Conservation (phyloP, 2,113 vertebrate species). For the Marmota monax region DNA sequence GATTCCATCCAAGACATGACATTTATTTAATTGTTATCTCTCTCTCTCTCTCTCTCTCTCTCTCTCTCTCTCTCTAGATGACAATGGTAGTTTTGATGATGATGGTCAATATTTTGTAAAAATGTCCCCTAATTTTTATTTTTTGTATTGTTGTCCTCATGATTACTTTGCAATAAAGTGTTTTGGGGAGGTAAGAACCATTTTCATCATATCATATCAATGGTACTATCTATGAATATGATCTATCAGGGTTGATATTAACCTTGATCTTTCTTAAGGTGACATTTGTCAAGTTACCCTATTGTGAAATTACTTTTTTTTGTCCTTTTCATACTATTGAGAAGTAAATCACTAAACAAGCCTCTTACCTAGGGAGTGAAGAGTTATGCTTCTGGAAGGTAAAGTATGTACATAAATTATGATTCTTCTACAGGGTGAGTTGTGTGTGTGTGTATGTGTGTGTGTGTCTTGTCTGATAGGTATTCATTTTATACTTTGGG, state of each 20-base stretch:
- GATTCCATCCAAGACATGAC: not conserved
- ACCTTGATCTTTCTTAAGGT: not conserved
- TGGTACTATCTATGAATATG: not conserved
- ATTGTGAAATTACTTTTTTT: not conserved
- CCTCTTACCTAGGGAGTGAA: not conserved
- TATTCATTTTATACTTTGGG: not conserved
- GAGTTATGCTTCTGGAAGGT: not conserved
- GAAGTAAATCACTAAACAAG: too few species aligned
- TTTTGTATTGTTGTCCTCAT: not conserved
- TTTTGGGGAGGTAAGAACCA: not conserved
- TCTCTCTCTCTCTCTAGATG: not conserved
- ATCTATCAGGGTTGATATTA: not conserved
- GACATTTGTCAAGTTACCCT: not conserved
- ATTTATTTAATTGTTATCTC: not conserved
- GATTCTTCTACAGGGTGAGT: too few species aligned
- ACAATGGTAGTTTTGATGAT: not conserved
- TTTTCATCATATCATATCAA: not conserved
- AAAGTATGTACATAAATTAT: not conserved
- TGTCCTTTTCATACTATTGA: not conserved
- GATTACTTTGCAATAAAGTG: too few species aligned
- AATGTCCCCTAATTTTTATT: not conserved
- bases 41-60: not conserved
- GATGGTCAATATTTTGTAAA: not conserved
- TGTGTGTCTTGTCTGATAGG: not conserved
- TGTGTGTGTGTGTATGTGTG: too few species aligned